Evolutionary conservation across 1,140 invertebrate genomes (phyloP), one percentile per base, ranked within the genome.

Genomic region (Halesus radiatus): DNA sequence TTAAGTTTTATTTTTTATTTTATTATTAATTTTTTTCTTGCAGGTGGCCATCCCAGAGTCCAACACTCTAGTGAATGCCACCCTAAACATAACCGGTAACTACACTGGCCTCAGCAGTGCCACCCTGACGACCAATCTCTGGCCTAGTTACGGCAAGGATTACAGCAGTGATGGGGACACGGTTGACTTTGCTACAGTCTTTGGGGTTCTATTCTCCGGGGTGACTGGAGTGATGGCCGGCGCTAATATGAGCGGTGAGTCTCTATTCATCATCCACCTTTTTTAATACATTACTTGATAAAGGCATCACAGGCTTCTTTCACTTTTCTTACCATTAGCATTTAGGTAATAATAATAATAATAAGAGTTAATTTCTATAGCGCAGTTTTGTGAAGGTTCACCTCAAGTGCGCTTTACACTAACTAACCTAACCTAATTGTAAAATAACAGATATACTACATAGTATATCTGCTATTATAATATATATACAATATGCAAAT

Each of bases 141-240:
- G 92, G 83, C 89, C 92, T 0, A 88, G 94, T 80, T 98, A 97
- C 89, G 93, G 92, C 0, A 84, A 85, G n/a, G 98, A 99, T 92
- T 99, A 99, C 86, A 96, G 93, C 8, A 95, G 95, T 0, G 88
- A 90, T 15, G 94, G 93, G 3, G 91, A 91, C 23, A 86, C 92
- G 84, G 94, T 95, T 18, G 93, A 94, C 85, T 99, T 99, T 91
- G 94, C 97, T 1, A 94, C 94, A 0, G 97, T 99, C 20, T 99
- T 99, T 90, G 97, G 97, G 26, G 97, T 98, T 6, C 88, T 98
- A 3, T 98, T 97, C 86, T 97, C 96, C 66, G 98, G 98, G 22
- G 97, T 99, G 3, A 99, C 99, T 8, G 99, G 99, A 3, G 99
- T 99, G 79, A 98, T 99, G 95, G 98, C 98, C 68, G 99, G 99